Percentiles rank a stretch among this genome's conserved stretches.
Conservation (phyloP, 64 coral and sea anemone genomes). For the Orbicella faveolata region DNA sequence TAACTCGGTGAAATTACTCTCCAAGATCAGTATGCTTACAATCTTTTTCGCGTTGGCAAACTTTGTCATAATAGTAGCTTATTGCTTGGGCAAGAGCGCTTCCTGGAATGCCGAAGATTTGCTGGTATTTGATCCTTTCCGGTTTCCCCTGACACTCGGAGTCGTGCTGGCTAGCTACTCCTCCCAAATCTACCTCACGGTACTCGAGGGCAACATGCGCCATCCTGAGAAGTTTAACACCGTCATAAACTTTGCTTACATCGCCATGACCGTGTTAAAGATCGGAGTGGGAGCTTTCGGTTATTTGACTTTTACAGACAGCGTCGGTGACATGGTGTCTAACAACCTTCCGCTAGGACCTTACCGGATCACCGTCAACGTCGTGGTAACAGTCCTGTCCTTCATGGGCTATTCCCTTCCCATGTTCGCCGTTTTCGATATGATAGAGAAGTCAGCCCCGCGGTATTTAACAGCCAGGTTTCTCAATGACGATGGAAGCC, state of each 20-base stretch:
- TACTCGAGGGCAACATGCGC: slow-evolving; percentile 71
- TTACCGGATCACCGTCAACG: slow-evolving; percentile 22
- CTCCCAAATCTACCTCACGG: slow-evolving; percentile 67
- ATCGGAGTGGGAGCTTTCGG: slow-evolving; percentile 63
- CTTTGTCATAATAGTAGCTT: slow-evolving; percentile 47
- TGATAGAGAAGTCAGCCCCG: slow-evolving; percentile 59
- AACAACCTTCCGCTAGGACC: slow-evolving; percentile 62
- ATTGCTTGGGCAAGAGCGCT: slow-evolving; percentile 39
- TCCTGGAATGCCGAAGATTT: slow-evolving; percentile 61
- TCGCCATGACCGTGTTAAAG: slow-evolving; percentile 64
- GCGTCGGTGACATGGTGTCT: slow-evolving; percentile 62
- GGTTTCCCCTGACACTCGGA: slow-evolving; percentile 60
- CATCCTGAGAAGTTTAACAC: slow-evolving; percentile 66
- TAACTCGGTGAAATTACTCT: slow-evolving; percentile 69
- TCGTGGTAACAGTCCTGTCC: slow-evolving; percentile 28
- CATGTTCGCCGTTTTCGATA: slow-evolving; percentile 81
- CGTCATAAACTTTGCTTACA: slow-evolving; percentile 58
- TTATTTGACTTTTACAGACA: slow-evolving; percentile 61
- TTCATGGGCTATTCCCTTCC: slow-evolving; percentile 75
- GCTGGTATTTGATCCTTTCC: slow-evolving; percentile 56
- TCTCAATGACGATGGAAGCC: slow-evolving; percentile 38
- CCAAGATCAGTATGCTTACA: slow-evolving; percentile 68
- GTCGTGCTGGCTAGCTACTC: slow-evolving; percentile 69
- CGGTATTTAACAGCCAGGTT: slow-evolving; percentile 36
- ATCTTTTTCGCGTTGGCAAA: slow-evolving; percentile 58